These are phyloP conservation scores for Xiphophorus maculatus DNA, from an alignment of 2,113 vertebrate genomes.

Conservation along the genomic window DNA sequence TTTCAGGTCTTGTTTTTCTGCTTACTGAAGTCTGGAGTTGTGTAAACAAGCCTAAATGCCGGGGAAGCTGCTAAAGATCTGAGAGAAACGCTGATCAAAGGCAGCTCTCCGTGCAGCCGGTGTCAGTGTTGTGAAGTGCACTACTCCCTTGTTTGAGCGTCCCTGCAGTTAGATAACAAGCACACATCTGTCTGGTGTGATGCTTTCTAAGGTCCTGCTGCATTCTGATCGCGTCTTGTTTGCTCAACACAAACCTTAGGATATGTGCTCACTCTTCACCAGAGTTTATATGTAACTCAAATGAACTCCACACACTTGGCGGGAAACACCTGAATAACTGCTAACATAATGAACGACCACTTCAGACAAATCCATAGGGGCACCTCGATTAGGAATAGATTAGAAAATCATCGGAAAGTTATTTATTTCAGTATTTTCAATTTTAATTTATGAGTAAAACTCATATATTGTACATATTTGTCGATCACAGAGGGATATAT, in stretches of 20 bases:
- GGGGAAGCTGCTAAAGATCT: conserved; percentile 69
- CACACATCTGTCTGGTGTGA: conserved; percentile 59
- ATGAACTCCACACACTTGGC: background rate
- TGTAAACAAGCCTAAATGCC: conserved; percentile 72
- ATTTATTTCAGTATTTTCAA: background rate
- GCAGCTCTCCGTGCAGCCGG: conserved; percentile 59
- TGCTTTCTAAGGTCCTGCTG: conserved; percentile 53
- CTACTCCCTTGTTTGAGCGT: conserved; percentile 25
- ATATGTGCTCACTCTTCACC: conserved; percentile 54
- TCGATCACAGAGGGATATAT: no score
- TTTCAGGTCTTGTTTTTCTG: conserved; percentile 47
- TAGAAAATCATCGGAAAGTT: background rate
- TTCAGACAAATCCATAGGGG: conserved; percentile 14
- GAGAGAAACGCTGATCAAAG: conserved; percentile 76
- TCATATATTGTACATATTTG: no score
- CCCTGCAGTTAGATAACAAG: conserved; percentile 65
- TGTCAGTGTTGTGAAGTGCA: conserved; percentile 47
- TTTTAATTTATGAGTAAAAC: background rate
- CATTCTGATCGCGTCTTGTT: conserved; percentile 62
- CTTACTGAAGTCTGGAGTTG: conserved; percentile 57
- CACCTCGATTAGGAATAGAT: background rate
- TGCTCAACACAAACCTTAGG: conserved; percentile 62
- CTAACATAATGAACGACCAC: conserved; percentile 17
- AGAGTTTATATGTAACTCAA: conserved; percentile 31
- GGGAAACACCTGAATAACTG: background rate